Conservation (phyloP, 1,140 invertebrate species). For the Cecropterus lyciades region DNA sequence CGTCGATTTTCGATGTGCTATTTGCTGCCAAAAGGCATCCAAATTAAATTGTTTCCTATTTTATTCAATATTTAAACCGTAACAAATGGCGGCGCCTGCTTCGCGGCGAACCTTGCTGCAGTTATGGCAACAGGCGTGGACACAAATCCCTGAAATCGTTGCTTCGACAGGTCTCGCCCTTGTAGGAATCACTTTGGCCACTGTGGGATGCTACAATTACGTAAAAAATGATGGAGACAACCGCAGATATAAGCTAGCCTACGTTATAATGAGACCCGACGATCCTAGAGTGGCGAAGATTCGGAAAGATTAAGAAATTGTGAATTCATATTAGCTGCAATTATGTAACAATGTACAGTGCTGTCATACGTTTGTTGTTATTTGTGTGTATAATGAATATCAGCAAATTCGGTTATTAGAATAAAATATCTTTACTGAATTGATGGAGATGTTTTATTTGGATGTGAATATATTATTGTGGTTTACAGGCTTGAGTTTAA, state of each 20-base stretch:
- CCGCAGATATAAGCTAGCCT: slow-evolving; percentile 75
- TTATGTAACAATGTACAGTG: slow-evolving; percentile 74
- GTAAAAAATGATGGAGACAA: slow-evolving; percentile 84
- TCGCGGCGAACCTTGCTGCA: slow-evolving; percentile 65
- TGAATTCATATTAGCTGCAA: slow-evolving; percentile 45
- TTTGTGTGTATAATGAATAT: slow-evolving; percentile 7
- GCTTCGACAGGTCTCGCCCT: slow-evolving; percentile 82
- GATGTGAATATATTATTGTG: too few relatives aligned
- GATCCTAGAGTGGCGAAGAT: slow-evolving; percentile 85
- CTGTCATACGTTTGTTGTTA: slow-evolving; percentile 41
- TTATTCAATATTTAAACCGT: not conserved
- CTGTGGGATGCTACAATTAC: slow-evolving; percentile 76
- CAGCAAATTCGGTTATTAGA: not conserved
- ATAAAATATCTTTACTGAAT: too few relatives aligned
- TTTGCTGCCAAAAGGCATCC: too few relatives aligned
- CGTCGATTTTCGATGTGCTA: too few relatives aligned
- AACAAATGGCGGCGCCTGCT: slow-evolving; percentile 56
- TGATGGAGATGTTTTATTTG: too few relatives aligned
- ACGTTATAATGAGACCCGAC: slow-evolving; percentile 82
- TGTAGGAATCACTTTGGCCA: slow-evolving; percentile 77
- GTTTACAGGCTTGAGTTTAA: too few relatives aligned
- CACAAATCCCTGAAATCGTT: slow-evolving; percentile 88
- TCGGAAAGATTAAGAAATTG: slow-evolving; percentile 63
- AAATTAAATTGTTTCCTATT: too few relatives aligned
- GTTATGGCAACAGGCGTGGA: slow-evolving; percentile 74